phyloP scores from a whole-genome alignment of 1,140 invertebrate species.

The Cepaea nemoralis region DNA sequence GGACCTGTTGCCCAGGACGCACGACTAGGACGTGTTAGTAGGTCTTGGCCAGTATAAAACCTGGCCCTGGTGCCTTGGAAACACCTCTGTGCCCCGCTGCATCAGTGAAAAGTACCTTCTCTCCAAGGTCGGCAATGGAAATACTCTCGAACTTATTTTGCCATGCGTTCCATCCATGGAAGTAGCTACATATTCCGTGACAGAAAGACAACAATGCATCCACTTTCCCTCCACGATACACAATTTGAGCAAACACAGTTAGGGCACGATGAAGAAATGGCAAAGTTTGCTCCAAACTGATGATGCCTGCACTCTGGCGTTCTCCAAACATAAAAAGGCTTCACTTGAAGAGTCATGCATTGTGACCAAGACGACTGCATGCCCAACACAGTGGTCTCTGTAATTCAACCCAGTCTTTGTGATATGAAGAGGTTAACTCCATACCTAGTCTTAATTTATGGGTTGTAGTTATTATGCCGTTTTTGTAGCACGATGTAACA shows the following conservation, averaged over 20 bases:
- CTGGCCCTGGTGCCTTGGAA: too few species aligned
- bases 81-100: too few species aligned
- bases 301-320: constrained; percentile 75
- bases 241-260: constrained; percentile 93
- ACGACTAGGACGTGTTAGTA: too few species aligned
- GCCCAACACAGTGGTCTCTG: too few species aligned
- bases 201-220: constrained; percentile 83
- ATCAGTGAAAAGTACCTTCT: too few species aligned
- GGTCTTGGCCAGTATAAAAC: too few species aligned
- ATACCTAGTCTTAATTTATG: too few species aligned
- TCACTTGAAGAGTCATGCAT: constrained; percentile 74
- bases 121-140: constrained; percentile 88
- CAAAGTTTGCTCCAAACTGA: constrained; percentile 94
- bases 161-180: constrained; percentile 85
- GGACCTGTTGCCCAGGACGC: too few species aligned
- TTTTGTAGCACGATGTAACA: too few species aligned
- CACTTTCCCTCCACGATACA: constrained; percentile 86
- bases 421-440: too few species aligned
- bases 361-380: constrained; percentile 94
- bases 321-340: constrained; percentile 86
- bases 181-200: constrained; percentile 77
- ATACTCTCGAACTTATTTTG: constrained; percentile 90
- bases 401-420: too few species aligned
- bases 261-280: constrained; percentile 86
- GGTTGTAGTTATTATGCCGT: too few species aligned